phyloP scores from a whole-genome alignment of 2,113 vertebrate species.

The Mobula birostris region DNA sequence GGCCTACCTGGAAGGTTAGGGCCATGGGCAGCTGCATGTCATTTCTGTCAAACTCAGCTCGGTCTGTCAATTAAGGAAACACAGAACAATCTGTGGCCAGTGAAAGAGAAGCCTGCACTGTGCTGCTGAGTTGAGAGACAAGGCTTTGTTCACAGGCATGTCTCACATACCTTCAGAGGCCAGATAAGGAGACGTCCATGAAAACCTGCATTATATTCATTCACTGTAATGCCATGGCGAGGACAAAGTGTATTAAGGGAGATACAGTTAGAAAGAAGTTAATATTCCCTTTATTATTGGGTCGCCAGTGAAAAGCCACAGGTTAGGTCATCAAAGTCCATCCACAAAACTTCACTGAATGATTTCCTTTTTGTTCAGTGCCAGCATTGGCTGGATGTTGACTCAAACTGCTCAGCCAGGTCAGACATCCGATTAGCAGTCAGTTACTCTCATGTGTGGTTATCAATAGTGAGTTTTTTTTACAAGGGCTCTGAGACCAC shows the following conservation, averaged over 20 bases:
- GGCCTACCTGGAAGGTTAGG: conserved; percentile 65
- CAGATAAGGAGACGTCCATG: conserved; percentile 80
- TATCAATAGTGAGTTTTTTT: conserved; percentile 57
- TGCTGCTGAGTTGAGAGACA: conserved; percentile 67
- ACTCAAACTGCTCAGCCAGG: conserved; percentile 64
- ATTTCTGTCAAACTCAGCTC: conserved; percentile 68
- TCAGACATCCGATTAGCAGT: conserved; percentile 66
- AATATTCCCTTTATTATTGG: conserved; percentile 67
- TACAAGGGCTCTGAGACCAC: conserved; percentile 52
- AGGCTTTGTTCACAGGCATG: conserved; percentile 82
- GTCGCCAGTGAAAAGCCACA: conserved; percentile 65
- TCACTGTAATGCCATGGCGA: conserved; percentile 63
- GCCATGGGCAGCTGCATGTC: conserved; percentile 68
- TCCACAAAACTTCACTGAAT: conserved; percentile 61
- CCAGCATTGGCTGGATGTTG: conserved; percentile 47
- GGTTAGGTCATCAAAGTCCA: conserved; percentile 71
- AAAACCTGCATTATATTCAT: conserved; percentile 80
- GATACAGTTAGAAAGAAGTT: conserved; percentile 63
- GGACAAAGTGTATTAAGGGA: conserved; percentile 59
- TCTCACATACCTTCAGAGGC: conserved; percentile 88
- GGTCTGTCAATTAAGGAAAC: conserved; percentile 85
- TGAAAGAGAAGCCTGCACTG: conserved; percentile 84
- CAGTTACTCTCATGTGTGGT: conserved; percentile 67
- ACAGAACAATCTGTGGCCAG: conserved; percentile 78
- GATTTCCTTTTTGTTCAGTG: conserved; percentile 50